Evolutionary conservation across 2,797 vertebrate genomes (phyloP), one percentile per base, ranked within the genome.

Genomic region (Gymnoscopelus microlampas): DNA sequence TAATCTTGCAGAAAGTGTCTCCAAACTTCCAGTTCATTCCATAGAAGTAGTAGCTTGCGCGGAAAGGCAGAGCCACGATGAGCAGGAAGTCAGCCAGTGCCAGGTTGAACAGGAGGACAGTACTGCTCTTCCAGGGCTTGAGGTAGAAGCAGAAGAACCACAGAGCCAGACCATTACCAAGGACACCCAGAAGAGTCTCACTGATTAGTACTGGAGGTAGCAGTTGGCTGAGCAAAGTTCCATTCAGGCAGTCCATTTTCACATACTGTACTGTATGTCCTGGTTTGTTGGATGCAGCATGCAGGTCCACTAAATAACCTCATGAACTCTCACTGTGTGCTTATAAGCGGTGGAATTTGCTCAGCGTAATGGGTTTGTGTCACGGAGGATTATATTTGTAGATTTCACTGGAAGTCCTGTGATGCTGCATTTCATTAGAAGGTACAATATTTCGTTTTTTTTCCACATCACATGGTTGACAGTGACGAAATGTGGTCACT

Each of bases 61-160:
- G 85, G 63, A 95, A 90, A 2, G 91, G 93, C 54, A 95, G 79
- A 73, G 74, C 90, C 69, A 91, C 6, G 19, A 79, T 87, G 60
- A 95, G 88, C 26, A 94, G 84, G 64, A 95, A 95, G 64, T 94
- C 93, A 0, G 93, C 91, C 77, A 92, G 24, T 0, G 92, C 89
- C 88, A 93, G 79, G 73, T 93, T 94, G 81, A 95, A 93, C 13
- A 94, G 86, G 10, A 93, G 76, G 3, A 91, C 82, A 0, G 91
- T 94, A 77, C 93, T 96, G 63, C 92, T 92, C 76, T 90, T 94
- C 91, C 93, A 95, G 15, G 85, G 89, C 74, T 81, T 95, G 82
- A 91, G 72, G 59, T 88, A 81, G 74, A 94, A 93, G 63, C 85
- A 93, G 85, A 96, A 94, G 51, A 94, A 83, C 60, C 87, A 93